Conservation (phyloP, 2,888 invertebrate species). For the Nomada lathburiana region DNA sequence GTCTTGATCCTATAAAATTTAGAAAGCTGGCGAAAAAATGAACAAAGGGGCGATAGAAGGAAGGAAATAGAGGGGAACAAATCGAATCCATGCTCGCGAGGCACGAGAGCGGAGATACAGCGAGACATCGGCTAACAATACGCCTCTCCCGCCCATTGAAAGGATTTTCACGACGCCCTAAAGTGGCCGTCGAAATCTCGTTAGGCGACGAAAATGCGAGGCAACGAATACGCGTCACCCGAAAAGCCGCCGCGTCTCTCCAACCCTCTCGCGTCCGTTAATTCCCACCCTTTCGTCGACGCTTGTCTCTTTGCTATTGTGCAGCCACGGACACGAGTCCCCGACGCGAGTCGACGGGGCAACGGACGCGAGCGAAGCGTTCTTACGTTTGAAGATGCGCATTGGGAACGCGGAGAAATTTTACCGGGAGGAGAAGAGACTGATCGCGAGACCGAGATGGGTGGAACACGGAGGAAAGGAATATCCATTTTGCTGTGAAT, state of each 20-base stretch:
- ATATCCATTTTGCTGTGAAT: too few relatives aligned
- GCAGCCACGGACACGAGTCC: background rate
- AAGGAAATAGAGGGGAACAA: slow-evolving; percentile 22
- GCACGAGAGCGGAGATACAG: slow-evolving; percentile 7
- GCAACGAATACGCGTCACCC: slow-evolving; percentile 36
- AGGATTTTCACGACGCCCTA: slow-evolving; percentile 49
- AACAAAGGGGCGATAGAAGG: background rate
- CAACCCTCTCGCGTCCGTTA: slow-evolving; percentile 14
- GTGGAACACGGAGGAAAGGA: too few relatives aligned
- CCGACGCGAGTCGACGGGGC: slow-evolving; percentile 33
- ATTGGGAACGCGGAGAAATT: background rate
- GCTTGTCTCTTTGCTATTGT: slow-evolving; percentile 21
- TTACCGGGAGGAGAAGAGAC: background rate
- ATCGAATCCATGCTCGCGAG: slow-evolving; percentile 22
- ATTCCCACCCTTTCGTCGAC: slow-evolving; percentile 11
- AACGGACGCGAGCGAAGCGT: slow-evolving; percentile 22
- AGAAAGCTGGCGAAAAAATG: background rate
- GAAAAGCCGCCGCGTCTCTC: slow-evolving; percentile 48
- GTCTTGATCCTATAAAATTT: slow-evolving; percentile 28
- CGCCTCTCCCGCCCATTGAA: slow-evolving; percentile 30
- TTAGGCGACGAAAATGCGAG: slow-evolving; percentile 56
- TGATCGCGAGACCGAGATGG: background rate
- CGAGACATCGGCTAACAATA: slow-evolving; percentile 48
- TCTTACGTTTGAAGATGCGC: slow-evolving; percentile 18
- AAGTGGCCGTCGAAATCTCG: slow-evolving; percentile 64